Evolutionary conservation across 1,140 invertebrate genomes (phyloP).

Genomic region (Spodoptera litura): DNA sequence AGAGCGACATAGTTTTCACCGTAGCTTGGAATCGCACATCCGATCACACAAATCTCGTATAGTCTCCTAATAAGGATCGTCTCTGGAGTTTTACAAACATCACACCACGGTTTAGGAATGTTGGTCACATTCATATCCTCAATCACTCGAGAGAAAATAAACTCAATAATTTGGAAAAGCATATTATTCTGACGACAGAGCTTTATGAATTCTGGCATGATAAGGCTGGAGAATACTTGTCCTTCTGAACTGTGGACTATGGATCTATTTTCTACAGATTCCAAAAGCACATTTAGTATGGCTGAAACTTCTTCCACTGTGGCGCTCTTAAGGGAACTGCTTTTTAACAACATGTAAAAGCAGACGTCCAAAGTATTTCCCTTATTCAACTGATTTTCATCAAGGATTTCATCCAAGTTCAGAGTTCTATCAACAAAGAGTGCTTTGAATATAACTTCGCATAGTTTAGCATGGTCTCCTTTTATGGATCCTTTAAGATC

Average conservation of each 20-base stretch:
- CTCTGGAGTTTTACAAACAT: slow-evolving; percentile 68
- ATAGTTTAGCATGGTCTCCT: slow-evolving; percentile 64
- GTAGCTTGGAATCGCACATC: slow-evolving; percentile 72
- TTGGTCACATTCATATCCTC: slow-evolving; percentile 66
- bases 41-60: slow-evolving; percentile 78
- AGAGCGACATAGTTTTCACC: slow-evolving; percentile 71
- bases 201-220: slow-evolving; percentile 74
- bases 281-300: slow-evolving; percentile 68
- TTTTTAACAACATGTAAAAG: slow-evolving; percentile 74
- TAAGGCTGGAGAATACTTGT: slow-evolving; percentile 63
- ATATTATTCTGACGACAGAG: slow-evolving; percentile 72
- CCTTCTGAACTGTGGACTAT: slow-evolving; percentile 66
- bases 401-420: slow-evolving; percentile 68
- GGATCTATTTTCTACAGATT: slow-evolving; percentile 70
- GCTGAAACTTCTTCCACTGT: slow-evolving; percentile 64
- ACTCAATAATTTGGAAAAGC: slow-evolving; percentile 77
- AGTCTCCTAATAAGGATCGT: slow-evolving; percentile 70
- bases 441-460: slow-evolving; percentile 69
- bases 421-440: slow-evolving; percentile 67
- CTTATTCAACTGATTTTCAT: slow-evolving; percentile 69
- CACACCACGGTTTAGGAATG: slow-evolving; percentile 78
- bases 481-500: slow-evolving; percentile 62
- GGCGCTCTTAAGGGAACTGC: slow-evolving; percentile 64
- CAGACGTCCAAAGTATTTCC: slow-evolving; percentile 68
- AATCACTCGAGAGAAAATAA: slow-evolving; percentile 76